Evolutionary conservation across 1,140 invertebrate species (phyloP).

Genomic region (Drosophila nigromelanica): DNA sequence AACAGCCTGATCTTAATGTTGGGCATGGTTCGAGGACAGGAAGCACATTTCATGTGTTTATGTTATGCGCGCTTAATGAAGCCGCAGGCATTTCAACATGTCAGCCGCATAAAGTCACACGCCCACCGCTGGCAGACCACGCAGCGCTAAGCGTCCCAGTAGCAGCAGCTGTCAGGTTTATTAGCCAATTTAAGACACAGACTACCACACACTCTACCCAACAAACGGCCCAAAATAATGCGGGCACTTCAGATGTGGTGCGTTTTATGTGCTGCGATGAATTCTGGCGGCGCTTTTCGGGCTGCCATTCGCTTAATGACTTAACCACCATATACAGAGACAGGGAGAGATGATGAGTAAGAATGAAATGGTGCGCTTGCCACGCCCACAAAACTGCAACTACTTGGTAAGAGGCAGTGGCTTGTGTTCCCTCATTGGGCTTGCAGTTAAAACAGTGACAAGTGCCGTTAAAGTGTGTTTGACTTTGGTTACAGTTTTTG

Average conservation of each 20-base stretch:
- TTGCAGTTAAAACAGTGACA: slow-evolving; percentile 58
- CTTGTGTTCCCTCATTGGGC: slow-evolving; percentile 22
- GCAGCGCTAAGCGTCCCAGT: slow-evolving; percentile 13
- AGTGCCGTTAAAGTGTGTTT: slow-evolving; percentile 61
- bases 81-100: slow-evolving; percentile 71
- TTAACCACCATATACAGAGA: slow-evolving; percentile 24
- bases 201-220: slow-evolving; percentile 42
- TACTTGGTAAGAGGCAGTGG: slow-evolving; percentile 41
- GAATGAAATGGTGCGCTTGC: background rate
- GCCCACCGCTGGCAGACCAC: slow-evolving; percentile 25
- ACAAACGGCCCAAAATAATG: slow-evolving; percentile 6
- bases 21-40: slow-evolving; percentile 11
- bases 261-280: slow-evolving; percentile 81
- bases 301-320: slow-evolving; percentile 73
- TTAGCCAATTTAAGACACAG: slow-evolving; percentile 79
- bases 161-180: slow-evolving; percentile 72
- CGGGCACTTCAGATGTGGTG: slow-evolving; percentile 56
- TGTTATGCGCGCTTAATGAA: slow-evolving; percentile 74
- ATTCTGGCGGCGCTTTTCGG: slow-evolving; percentile 71
- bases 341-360: background rate
- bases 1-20: slow-evolving; percentile 18
- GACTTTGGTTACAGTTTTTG: slow-evolving; percentile 74
- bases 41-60: slow-evolving; percentile 60
- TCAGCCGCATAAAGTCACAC: slow-evolving; percentile 63
- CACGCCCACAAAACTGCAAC: slow-evolving; percentile 71